Evolutionary conservation across 2,888 invertebrate genomes (phyloP).

Genomic region (Perithous albicinctus): DNA sequence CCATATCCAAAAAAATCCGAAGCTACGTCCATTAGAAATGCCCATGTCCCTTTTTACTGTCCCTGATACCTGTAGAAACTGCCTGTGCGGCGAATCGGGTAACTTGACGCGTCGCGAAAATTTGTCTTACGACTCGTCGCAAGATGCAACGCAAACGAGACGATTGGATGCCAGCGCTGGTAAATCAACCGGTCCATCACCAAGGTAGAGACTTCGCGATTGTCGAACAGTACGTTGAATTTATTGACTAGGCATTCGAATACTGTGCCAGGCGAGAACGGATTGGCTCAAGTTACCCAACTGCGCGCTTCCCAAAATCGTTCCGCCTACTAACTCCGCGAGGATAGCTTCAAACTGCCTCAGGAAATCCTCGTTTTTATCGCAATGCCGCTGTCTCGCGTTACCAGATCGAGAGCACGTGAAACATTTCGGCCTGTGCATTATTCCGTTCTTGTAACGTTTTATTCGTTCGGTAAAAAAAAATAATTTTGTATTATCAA

Average conservation of each 20-base stretch:
- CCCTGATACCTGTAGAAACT: conserved; percentile 50
- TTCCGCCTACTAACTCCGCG: conserved; percentile 12
- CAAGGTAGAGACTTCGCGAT: conserved; percentile 57
- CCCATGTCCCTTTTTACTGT: conserved; percentile 34
- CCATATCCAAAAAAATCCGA: conserved; percentile 2
- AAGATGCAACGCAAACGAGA: conserved; percentile 29
- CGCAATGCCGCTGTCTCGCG: conserved; percentile 11
- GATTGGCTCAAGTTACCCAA: conserved; percentile 76
- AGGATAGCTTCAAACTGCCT: not conserved
- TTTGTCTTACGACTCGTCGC: conserved; percentile 19
- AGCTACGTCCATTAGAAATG: conserved; percentile 14
- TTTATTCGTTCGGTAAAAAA: not conserved
- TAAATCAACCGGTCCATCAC: conserved; percentile 30
- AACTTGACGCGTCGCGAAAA: conserved; percentile 46
- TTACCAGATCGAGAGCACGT: conserved; percentile 15
- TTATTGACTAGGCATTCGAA: conserved; percentile 43
- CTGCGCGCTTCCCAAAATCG: conserved; percentile 67
- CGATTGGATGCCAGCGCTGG: conserved; percentile 43
- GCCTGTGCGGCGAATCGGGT: conserved; percentile 49
- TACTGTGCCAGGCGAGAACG: conserved; percentile 16
- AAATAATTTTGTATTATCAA: too few relatives aligned
- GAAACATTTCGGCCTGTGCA: not conserved
- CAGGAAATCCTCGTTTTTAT: conserved; percentile 1
- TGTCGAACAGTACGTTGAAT: conserved; percentile 54
- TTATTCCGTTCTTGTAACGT: not conserved